These are phyloP conservation scores for Melipona beecheii DNA, from an alignment of 2,888 invertebrate species.

Conservation along the genomic window DNA sequence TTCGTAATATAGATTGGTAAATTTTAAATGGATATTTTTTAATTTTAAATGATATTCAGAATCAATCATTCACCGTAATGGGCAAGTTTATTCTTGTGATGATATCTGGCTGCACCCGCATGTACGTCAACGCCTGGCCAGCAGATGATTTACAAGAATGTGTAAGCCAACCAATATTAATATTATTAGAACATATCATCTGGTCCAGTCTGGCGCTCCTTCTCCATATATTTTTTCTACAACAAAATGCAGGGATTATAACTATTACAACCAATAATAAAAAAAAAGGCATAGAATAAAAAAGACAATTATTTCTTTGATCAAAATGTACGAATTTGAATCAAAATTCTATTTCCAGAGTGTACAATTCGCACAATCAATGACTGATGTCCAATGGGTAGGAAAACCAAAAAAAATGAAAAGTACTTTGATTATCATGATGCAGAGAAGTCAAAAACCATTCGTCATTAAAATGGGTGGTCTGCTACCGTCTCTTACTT, in stretches of 20 bases:
- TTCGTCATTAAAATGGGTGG: constrained; percentile 51
- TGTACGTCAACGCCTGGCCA: constrained; percentile 75
- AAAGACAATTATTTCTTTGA: no score
- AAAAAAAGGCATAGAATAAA: no score
- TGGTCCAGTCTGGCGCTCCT: not conserved
- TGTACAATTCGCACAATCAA: constrained; percentile 49
- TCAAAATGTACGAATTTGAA: no score
- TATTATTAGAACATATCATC: not conserved
- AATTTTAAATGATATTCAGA: constrained; percentile 16
- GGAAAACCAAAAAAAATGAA: constrained; percentile 56
- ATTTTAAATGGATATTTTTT: constrained; percentile 4
- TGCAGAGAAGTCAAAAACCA: constrained; percentile 61
- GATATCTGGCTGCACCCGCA: constrained; percentile 66
- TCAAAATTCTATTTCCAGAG: constrained; percentile 51
- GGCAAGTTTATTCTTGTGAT: constrained; percentile 70
- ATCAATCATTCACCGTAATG: constrained; percentile 25
- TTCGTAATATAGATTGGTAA: not conserved
- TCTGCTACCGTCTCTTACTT: constrained; percentile 58
- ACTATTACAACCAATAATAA: no score
- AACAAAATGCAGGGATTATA: not conserved
- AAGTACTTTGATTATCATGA: constrained; percentile 50
- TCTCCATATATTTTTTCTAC: not conserved
- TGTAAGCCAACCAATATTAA: constrained; percentile 56
- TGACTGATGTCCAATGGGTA: constrained; percentile 62
- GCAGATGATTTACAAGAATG: constrained; percentile 74